These are phyloP conservation scores for Brachionus rotundiformis DNA, from an alignment of 1,140 invertebrate species.

Conservation along the genomic window DNA sequence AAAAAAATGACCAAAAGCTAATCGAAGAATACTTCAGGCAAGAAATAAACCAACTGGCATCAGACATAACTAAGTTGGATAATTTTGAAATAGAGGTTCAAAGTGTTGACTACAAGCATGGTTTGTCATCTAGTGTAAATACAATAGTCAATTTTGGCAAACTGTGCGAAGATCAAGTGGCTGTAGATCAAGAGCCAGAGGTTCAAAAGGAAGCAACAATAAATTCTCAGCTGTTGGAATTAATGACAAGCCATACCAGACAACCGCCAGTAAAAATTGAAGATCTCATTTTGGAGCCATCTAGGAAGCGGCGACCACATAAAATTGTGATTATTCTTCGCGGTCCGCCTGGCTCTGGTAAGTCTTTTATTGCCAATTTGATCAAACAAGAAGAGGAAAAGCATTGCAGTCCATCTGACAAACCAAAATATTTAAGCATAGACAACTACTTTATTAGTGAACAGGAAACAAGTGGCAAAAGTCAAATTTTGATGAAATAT, in stretches of 20 bases:
- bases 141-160: background rate
- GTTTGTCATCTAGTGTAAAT: constrained; percentile 10
- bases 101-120: background rate
- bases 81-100: constrained; percentile 13
- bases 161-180: background rate
- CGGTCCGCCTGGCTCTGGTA: constrained; percentile 32
- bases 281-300: constrained; percentile 5
- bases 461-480: constrained; percentile 23
- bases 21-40: background rate
- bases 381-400: constrained; percentile 38
- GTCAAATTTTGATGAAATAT: constrained; percentile 74
- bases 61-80: background rate
- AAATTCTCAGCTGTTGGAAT: background rate
- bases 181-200: background rate
- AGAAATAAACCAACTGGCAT: background rate
- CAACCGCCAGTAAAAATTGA: constrained; percentile 25
- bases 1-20: background rate
- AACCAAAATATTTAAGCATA: constrained; percentile 44
- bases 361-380: constrained; percentile 51
- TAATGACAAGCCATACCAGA: background rate
- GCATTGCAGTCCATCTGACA: constrained; percentile 2
- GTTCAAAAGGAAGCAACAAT: background rate
- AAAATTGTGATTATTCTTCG: constrained; percentile 46
- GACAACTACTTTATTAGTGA: constrained; percentile 50
- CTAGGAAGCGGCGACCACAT: background rate